Conservation (phyloP, 2,888 invertebrate species). For the Drosophila limbata region DNA sequence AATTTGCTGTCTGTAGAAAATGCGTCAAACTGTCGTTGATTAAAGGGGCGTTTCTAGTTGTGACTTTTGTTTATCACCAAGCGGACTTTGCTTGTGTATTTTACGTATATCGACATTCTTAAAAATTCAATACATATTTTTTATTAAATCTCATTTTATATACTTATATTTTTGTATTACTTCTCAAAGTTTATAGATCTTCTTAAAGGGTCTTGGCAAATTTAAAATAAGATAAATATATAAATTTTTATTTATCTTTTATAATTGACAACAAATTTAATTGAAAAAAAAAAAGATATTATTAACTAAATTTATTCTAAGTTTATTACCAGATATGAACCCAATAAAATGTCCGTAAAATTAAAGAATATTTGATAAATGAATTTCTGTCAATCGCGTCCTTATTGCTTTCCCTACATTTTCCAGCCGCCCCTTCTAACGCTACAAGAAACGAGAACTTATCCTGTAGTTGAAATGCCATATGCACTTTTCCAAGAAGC, state of each 20-base stretch:
- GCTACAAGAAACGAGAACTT: slow-evolving; percentile 12
- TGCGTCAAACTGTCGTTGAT: slow-evolving; percentile 53
- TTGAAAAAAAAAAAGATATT: no score
- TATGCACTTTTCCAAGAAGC: slow-evolving; percentile 68
- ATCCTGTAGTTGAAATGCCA: slow-evolving; percentile 25
- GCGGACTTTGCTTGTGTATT: background rate
- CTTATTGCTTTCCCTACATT: background rate
- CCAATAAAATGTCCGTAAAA: background rate
- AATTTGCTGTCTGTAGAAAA: slow-evolving; percentile 38
- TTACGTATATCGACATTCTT: background rate
- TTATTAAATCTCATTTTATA: no score
- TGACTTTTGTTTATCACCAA: slow-evolving; percentile 9
- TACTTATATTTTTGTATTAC: no score
- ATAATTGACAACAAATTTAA: no score
- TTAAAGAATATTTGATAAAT: slow-evolving; percentile 2
- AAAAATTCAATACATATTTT: no score
- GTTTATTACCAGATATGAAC: no score
- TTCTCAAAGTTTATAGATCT: no score
- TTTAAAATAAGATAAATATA: no score
- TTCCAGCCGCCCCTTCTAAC: background rate
- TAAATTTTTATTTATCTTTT: no score
- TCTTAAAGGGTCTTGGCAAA: no score
- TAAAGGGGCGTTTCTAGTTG: slow-evolving; percentile 49
- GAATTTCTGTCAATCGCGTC: slow-evolving; percentile 11
- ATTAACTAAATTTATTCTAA: background rate